Conservation (phyloP, 2,888 invertebrate genomes). For the Mesorhabditis belari region DNA sequence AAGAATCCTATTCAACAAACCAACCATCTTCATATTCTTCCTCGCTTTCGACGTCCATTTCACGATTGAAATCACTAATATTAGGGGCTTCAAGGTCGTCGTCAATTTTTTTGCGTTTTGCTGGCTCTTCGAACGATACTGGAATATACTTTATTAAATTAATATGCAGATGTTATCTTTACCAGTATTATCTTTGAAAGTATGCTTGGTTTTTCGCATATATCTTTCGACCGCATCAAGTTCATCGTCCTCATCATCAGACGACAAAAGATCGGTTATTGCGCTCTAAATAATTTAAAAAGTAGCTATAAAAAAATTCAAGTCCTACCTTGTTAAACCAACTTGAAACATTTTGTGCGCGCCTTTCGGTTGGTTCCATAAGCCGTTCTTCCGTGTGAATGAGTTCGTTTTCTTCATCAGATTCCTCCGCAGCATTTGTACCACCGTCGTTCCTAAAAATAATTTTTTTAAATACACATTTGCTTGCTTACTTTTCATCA, state of each 20-base stretch:
- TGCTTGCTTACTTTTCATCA: background rate
- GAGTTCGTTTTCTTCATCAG: constrained; percentile 34
- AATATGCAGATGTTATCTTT: constrained; percentile 7
- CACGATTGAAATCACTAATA: constrained; percentile 6
- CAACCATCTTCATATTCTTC: constrained; percentile 23
- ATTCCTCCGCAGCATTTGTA: constrained; percentile 17
- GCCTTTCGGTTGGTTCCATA: constrained; percentile 7
- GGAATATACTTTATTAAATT: constrained; percentile 1
- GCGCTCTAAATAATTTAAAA: constrained; percentile 68
- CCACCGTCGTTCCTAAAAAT: background rate
- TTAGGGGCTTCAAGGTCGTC: constrained; percentile 11
- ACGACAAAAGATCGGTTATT: no score
- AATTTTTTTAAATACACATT: background rate
- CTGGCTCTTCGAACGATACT: constrained; percentile 33
- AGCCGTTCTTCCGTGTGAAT: constrained; percentile 21
- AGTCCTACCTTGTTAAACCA: constrained; percentile 51
- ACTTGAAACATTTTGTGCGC: background rate
- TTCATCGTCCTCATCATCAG: constrained; percentile 76
- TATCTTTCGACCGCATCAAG: constrained; percentile 56
- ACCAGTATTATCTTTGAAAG: constrained; percentile 21
- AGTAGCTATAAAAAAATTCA: background rate
- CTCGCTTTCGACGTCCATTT: constrained; percentile 24
- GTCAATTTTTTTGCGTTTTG: background rate
- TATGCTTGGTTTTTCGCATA: constrained; percentile 28
- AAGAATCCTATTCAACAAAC: no score